Conservation (phyloP, 2,797 vertebrate species). For the Poecilia picta region DNA sequence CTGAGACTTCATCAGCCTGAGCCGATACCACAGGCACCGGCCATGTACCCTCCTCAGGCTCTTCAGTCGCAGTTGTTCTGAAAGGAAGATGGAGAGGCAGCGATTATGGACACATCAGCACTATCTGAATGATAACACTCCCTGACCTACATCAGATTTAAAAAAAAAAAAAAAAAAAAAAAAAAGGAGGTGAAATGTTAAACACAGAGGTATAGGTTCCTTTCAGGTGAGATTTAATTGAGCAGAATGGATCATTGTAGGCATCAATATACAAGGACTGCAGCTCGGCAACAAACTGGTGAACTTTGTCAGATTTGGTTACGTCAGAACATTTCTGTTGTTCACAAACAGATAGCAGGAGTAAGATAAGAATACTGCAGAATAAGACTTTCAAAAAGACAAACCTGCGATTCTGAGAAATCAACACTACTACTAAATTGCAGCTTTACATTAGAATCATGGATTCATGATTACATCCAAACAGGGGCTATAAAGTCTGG, state of each 20-base stretch:
- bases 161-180: too few species aligned
- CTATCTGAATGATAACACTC: not conserved
- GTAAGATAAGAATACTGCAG: conserved; percentile 11
- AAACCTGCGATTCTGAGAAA: not conserved
- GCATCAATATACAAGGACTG: not conserved
- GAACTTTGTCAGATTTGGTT: conserved; percentile 13
- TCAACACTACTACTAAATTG: not conserved
- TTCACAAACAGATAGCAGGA: conserved; percentile 46
- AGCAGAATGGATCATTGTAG: not conserved
- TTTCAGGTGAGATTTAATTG: not conserved
- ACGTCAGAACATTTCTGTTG: conserved; percentile 8
- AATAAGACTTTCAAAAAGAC: conserved; percentile 2
- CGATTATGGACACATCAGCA: not conserved
- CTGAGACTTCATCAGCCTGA: conserved; percentile 93
- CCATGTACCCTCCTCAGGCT: conserved; percentile 94
- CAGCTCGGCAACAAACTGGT: not conserved
- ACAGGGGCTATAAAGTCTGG: not conserved
- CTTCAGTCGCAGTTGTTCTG: conserved; percentile 97
- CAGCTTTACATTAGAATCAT: not conserved
- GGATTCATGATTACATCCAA: not conserved
- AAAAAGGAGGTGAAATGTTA: not conserved
- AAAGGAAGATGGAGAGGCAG: not conserved
- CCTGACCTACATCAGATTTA: not conserved
- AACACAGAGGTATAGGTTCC: not conserved
- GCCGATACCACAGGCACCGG: conserved; percentile 97